Conservation (phyloP, 2,113 vertebrate species). For the Larimichthys polyactis region DNA sequence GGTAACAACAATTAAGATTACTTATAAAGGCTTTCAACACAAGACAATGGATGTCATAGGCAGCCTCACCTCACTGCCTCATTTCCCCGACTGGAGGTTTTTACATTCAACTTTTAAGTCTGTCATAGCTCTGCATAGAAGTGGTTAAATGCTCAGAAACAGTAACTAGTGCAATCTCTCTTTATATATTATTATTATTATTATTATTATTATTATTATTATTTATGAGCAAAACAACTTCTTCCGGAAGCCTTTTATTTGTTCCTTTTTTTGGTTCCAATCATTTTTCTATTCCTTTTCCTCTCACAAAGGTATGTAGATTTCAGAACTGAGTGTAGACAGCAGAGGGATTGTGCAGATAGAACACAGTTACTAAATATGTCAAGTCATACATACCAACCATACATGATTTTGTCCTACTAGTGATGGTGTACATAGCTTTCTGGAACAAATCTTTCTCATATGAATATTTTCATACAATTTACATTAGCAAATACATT, state of each 20-base stretch:
- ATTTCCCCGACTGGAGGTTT: background rate
- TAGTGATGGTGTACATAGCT: too few species aligned
- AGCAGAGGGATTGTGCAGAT: background rate
- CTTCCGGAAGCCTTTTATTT: background rate
- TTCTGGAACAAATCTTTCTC: background rate
- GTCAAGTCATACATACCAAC: background rate
- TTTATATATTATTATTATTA: background rate
- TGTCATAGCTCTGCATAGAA: background rate
- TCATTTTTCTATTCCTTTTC: background rate
- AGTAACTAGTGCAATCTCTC: background rate
- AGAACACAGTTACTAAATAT: background rate
- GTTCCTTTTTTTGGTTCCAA: background rate
- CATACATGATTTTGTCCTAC: slow-evolving; percentile 10
- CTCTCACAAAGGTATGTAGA: background rate
- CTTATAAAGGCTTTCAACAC: slow-evolving; percentile 1
- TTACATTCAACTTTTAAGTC: slow-evolving; percentile 1
- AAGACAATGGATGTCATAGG: background rate
- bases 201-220: too few species aligned
- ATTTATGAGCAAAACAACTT: background rate
- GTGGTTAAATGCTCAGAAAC: background rate
- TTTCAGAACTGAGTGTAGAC: background rate
- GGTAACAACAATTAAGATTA: background rate
- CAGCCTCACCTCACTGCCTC: background rate
- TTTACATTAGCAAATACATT: background rate
- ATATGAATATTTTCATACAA: background rate